Evolutionary conservation across 35 echinoderm and acorn worm genomes (phyloP), one percentile per base, ranked within the genome.

Genomic region (Heliocidaris tuberculata): DNA sequence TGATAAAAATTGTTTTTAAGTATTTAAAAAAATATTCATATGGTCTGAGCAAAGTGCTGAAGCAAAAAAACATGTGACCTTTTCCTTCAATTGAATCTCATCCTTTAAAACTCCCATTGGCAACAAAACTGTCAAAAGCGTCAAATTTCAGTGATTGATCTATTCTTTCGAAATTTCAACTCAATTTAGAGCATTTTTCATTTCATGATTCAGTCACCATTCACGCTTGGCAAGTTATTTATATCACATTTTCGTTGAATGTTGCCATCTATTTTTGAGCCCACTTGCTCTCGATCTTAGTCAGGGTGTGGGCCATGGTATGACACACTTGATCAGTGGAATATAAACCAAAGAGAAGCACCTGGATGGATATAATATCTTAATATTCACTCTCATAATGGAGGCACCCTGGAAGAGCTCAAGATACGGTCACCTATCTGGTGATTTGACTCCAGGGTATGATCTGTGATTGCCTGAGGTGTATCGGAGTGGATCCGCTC

Each of bases 351-450:
- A 78, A 27, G 27, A 78, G 65, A 78, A 78, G 65, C 65, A 78
- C 65, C 65, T 78, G 65, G 87, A 89, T 19, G 31, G 87, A 30
- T 48, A 48, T 89, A 89, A 48, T 32, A 89, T 89, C 87, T 89
- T 31, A 89, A 89, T 89, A 89, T 89, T 89, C 87, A 89, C 8
- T 89, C 47, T 27, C 31, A 0, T 89, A 48, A 89, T 89, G 31
- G 87, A 47, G 31, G 31, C 32, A 89, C 87, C 87, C 87, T 24
- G 87, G 47, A 32, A 32, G 24, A 31, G 87, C 87, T 24, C 31
- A 27, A 89, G 87, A 89, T 89, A 89, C 35, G 31, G 87, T 89
- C 47, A 89, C 87, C 87, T 6, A 27, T 89, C 87, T 78, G 4
- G 15, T 78, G 65, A 19, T 78, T 27, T n/a, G 65, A 78, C 65